Evolutionary conservation across 2,888 invertebrate genomes (phyloP).

Genomic region (Callosobruchus maculatus): DNA sequence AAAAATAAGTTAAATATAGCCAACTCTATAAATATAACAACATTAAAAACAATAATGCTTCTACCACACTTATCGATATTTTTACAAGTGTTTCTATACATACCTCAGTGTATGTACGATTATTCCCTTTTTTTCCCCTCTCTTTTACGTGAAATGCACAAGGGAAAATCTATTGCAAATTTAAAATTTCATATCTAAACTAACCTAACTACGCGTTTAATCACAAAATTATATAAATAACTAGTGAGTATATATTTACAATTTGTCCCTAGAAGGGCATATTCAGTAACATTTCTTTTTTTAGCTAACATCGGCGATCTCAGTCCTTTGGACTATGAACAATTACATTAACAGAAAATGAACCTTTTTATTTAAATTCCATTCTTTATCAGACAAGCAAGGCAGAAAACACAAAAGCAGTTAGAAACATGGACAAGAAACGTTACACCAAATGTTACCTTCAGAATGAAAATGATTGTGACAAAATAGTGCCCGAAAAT

Average conservation of each 20-base stretch:
- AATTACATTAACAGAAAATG: slow-evolving; percentile 13
- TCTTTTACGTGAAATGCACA: background rate
- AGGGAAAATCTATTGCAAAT: slow-evolving; percentile 3
- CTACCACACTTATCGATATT: slow-evolving; percentile 1
- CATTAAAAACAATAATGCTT: slow-evolving; percentile 4
- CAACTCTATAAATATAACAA: slow-evolving; percentile 4
- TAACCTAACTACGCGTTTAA: slow-evolving; percentile 19
- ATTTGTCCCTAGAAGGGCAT: background rate
- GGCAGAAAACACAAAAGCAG: slow-evolving; percentile 7
- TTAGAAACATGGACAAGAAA: slow-evolving; percentile 5
- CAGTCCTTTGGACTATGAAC: slow-evolving; percentile 19
- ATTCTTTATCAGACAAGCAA: slow-evolving; percentile 16
- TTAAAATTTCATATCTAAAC: slow-evolving; percentile 18
- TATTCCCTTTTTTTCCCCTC: background rate
- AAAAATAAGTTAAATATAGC: slow-evolving; percentile 6
- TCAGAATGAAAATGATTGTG: slow-evolving; percentile 8
- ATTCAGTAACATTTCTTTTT: background rate
- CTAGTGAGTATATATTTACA: slow-evolving; percentile 6
- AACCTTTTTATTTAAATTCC: slow-evolving; percentile 14
- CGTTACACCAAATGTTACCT: background rate
- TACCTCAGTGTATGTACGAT: background rate
- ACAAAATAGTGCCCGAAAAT: slow-evolving; percentile 3
- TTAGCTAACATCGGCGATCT: slow-evolving; percentile 12
- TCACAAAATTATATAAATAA: slow-evolving; percentile 13
- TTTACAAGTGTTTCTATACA: background rate